Conservation (phyloP, 2,888 invertebrate species). For the Drosophila basisetae region DNA sequence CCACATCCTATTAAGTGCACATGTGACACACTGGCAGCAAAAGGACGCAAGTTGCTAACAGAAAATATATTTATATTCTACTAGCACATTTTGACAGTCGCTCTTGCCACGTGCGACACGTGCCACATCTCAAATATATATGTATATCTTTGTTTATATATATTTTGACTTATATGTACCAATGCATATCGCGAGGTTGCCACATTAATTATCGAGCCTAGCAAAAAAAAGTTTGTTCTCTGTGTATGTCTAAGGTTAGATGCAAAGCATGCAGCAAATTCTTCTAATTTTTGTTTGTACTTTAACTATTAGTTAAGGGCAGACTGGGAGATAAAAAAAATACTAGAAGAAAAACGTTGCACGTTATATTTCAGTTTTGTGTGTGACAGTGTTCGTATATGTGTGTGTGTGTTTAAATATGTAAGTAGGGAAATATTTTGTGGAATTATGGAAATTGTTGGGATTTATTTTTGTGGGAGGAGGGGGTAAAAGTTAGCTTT, state of each 20-base stretch:
- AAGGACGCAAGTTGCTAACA: slow-evolving; percentile 14
- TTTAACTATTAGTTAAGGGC: slow-evolving; percentile 8
- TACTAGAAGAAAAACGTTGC: slow-evolving; percentile 32
- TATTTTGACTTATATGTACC: slow-evolving; percentile 9
- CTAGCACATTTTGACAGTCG: not conserved
- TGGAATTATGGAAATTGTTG: slow-evolving; percentile 1
- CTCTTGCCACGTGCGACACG: slow-evolving; percentile 5
- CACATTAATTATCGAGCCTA: slow-evolving; percentile 38
- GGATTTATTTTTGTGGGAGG: not conserved
- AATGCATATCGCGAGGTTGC: slow-evolving; percentile 37
- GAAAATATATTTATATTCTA: slow-evolving; percentile 11
- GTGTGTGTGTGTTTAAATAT: not conserved
- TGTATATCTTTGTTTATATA: not conserved
- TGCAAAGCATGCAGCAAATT: slow-evolving; percentile 34
- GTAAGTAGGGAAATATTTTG: slow-evolving; percentile 1
- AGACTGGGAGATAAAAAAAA: slow-evolving; percentile 36
- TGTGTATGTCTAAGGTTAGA: slow-evolving; percentile 23
- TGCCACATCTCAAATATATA: slow-evolving; percentile 3
- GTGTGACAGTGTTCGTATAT: not conserved
- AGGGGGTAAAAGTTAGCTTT: not conserved
- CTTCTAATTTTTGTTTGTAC: not conserved
- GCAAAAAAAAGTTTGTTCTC: slow-evolving; percentile 42
- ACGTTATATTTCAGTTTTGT: slow-evolving; percentile 24
- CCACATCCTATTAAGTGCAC: slow-evolving; percentile 3
- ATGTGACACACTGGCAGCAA: slow-evolving; percentile 5